A percentile compares a stretch with the other conserved stretches of the same genome.
Conservation (phyloP, 2,888 invertebrate species). For the Caenorhabditis sinica region DNA sequence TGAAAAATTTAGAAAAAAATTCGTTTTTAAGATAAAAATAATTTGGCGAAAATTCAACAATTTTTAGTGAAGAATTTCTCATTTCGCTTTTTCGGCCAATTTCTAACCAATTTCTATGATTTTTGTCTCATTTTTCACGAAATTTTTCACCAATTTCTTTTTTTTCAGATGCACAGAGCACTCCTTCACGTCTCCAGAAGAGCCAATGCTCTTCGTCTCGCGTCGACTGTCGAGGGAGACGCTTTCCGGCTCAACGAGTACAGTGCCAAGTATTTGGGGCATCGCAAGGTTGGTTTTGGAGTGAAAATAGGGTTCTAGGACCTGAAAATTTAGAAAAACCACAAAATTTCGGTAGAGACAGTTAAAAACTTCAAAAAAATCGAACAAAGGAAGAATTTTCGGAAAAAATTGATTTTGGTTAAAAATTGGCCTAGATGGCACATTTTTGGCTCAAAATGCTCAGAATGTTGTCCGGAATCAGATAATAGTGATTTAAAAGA, state of each 20-base stretch:
- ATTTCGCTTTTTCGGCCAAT: too few relatives aligned
- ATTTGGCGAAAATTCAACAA: too few relatives aligned
- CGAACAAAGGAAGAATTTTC: not conserved
- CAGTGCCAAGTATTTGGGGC: conserved; percentile 80
- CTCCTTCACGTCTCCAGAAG: conserved; percentile 48
- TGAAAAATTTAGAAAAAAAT: too few relatives aligned
- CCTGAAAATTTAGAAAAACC: not conserved
- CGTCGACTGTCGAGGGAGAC: conserved; percentile 71
- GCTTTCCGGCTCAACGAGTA: conserved; percentile 81
- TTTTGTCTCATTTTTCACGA: not conserved
- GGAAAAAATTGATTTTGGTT: not conserved
- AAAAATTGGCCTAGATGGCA: not conserved
- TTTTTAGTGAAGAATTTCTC: too few relatives aligned
- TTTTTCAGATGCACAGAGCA: conserved; percentile 56
- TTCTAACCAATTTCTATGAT: not conserved
- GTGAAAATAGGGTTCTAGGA: not conserved
- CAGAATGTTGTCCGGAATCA: not conserved
- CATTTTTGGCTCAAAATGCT: not conserved
- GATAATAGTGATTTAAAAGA: too few relatives aligned
- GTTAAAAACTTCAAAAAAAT: not conserved
- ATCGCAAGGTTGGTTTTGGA: conserved; percentile 77
- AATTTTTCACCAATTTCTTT: not conserved
- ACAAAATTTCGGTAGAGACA: not conserved
- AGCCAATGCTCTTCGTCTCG: conserved; percentile 22
- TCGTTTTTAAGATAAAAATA: too few relatives aligned